Evolutionary conservation across 2,113 vertebrate species (phyloP).

Genomic region (Bungarus multicinctus): DNA sequence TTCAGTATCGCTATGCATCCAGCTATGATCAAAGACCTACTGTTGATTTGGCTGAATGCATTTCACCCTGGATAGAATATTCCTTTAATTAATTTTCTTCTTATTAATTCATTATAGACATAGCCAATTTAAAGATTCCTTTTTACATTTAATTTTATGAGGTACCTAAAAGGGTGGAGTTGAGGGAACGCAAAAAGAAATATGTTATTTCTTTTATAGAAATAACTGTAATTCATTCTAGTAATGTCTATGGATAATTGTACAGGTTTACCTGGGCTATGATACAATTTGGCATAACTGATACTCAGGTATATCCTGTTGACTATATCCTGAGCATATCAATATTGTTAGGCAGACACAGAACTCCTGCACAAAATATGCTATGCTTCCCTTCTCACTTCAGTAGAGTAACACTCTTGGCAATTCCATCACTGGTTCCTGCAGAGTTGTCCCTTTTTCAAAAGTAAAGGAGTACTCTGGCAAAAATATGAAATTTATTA

Average conservation of each 20-base stretch:
- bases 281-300: conserved; percentile 35
- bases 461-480: not conserved
- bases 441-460: not conserved
- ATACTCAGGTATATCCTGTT: conserved; percentile 13
- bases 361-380: not conserved
- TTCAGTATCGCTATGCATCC: conserved; percentile 75
- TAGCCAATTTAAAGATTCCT: conserved; percentile 63
- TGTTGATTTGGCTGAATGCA: conserved; percentile 67
- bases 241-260: conserved; percentile 26
- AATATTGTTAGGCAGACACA: not conserved
- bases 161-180: conserved; percentile 58
- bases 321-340: not conserved
- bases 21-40: conserved; percentile 79
- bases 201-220: conserved; percentile 51
- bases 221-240: conserved; percentile 52
- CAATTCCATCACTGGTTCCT: not conserved
- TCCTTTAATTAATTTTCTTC: conserved; percentile 68
- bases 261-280: conserved; percentile 37
- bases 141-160: conserved; percentile 69
- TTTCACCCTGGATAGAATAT: conserved; percentile 69
- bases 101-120: conserved; percentile 75
- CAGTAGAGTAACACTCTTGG: not conserved
- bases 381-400: conserved; percentile 4
- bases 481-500: conserved; percentile 2
- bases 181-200: conserved; percentile 40